Conservation (phyloP, 2,888 invertebrate genomes). For the Tipula lateralis region DNA sequence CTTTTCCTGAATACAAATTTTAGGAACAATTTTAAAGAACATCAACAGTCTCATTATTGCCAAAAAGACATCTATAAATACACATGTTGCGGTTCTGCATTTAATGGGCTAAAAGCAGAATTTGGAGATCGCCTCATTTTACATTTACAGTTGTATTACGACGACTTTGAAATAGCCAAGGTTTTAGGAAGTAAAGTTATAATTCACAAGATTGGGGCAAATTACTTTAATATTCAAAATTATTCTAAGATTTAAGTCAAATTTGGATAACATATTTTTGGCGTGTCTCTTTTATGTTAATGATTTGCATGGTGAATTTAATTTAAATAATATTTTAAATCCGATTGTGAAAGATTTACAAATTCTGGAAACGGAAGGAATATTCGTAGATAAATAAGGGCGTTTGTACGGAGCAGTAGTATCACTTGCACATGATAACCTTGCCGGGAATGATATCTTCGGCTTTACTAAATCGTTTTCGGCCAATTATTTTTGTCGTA, state of each 20-base stretch:
- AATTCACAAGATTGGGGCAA: constrained; percentile 12
- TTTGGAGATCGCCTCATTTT: background rate
- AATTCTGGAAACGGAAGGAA: background rate
- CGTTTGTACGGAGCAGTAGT: background rate
- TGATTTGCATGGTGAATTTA: too few species aligned
- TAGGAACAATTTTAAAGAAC: background rate
- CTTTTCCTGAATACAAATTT: background rate
- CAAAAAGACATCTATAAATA: background rate
- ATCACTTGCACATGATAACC: background rate
- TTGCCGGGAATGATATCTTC: background rate
- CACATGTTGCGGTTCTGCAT: background rate
- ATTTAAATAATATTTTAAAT: too few species aligned
- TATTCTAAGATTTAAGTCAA: background rate
- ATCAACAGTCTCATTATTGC: background rate
- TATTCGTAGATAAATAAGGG: background rate
- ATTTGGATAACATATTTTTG: background rate
- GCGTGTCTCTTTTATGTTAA: background rate
- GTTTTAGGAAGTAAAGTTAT: background rate
- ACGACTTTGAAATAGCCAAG: background rate
- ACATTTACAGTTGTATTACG: background rate
- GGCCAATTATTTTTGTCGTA: background rate
- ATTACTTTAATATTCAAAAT: constrained; percentile 21
- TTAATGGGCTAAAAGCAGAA: background rate
- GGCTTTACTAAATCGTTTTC: background rate
- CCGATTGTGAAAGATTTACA: background rate